phyloP scores from a whole-genome alignment of 2,797 vertebrate species.

The Gallinago nigripennis region DNA sequence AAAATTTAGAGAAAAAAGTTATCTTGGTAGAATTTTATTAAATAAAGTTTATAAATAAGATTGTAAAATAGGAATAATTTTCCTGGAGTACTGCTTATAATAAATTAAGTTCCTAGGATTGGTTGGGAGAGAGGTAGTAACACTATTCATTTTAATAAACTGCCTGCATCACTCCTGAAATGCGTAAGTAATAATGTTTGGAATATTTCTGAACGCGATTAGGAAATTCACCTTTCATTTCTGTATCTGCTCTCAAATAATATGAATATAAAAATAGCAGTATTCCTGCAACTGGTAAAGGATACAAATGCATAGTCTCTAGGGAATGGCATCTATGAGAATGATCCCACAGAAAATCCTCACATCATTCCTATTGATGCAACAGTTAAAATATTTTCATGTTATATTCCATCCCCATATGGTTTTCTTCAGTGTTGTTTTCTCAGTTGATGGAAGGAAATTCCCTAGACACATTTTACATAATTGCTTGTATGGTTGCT shows the following conservation, averaged over 20 bases:
- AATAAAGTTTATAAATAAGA: background rate
- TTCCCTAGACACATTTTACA: slow-evolving; percentile 36
- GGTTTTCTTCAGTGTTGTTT: slow-evolving; percentile 36
- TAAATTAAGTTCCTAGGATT: background rate
- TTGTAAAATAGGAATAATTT: background rate
- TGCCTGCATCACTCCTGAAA: background rate
- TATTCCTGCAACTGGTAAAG: background rate
- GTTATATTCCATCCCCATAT: slow-evolving; percentile 17
- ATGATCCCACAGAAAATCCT: background rate
- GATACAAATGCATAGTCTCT: background rate
- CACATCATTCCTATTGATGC: background rate
- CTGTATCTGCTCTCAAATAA: background rate
- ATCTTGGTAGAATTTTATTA: background rate
- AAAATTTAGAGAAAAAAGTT: background rate
- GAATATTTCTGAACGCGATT: background rate
- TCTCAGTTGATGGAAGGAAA: slow-evolving; percentile 56
- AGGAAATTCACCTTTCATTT: background rate
- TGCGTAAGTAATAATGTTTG: background rate
- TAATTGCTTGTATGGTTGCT: slow-evolving; percentile 41
- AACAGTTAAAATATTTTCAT: slow-evolving; percentile 49
- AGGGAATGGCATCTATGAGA: background rate
- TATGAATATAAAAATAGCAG: background rate
- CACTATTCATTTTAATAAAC: background rate
- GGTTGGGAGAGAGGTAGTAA: background rate
- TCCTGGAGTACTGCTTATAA: background rate